Evolutionary conservation across 35 echinoderm and acorn worm genomes (phyloP).

Genomic region (Heliocidaris erythrogramma): DNA sequence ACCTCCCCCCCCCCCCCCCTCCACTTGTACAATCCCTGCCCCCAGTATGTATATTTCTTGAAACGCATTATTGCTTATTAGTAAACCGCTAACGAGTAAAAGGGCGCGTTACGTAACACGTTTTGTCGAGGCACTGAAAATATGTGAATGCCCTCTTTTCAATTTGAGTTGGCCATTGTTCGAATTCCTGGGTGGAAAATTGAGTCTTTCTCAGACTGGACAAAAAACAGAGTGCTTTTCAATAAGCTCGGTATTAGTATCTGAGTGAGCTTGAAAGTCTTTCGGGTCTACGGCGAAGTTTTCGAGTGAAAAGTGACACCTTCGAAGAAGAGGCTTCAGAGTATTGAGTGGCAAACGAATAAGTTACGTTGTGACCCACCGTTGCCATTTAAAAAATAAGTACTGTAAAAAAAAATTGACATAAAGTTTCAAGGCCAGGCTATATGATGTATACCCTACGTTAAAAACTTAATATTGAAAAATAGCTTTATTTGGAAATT

Average conservation of each 20-base stretch:
- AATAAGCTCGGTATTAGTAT: neutral
- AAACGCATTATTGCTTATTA: conserved; percentile 43
- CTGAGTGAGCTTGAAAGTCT: neutral
- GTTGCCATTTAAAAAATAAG: neutral
- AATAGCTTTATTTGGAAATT: too few relatives aligned
- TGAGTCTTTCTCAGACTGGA: neutral
- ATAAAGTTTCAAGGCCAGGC: too few relatives aligned
- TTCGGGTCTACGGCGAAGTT: neutral
- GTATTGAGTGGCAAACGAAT: neutral
- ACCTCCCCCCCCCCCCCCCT: neutral
- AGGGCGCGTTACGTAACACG: neutral
- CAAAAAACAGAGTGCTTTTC: conserved; percentile 6
- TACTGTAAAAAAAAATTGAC: too few relatives aligned
- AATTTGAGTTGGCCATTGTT: conserved; percentile 10
- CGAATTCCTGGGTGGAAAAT: conserved; percentile 41
- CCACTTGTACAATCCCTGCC: neutral
- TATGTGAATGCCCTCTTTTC: neutral
- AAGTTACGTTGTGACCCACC: neutral
- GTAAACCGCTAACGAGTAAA: conserved; percentile 25
- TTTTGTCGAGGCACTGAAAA: neutral
- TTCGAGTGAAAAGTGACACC: neutral
- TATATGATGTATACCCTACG: too few relatives aligned
- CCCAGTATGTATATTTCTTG: neutral
- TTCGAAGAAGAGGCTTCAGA: neutral
- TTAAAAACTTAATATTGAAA: too few relatives aligned